A percentile compares a stretch with the other conserved stretches of the same genome.
Conservation (phyloP, 2,797 vertebrate genomes). For the Limosa lapponica region DNA sequence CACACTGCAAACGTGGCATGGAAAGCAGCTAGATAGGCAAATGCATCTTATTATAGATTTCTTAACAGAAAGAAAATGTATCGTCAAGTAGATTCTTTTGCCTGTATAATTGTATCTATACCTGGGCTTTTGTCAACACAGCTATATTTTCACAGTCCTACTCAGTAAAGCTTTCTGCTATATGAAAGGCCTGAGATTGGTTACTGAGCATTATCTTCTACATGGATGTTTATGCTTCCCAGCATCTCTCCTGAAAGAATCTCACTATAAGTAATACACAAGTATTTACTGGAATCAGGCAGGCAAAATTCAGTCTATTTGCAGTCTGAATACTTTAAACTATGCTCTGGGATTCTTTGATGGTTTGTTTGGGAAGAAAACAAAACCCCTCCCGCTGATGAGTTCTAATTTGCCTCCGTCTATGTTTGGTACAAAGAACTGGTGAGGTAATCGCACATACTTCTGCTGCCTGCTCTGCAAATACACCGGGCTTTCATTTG, state of each 20-base stretch:
- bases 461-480: slow-evolving; percentile 29
- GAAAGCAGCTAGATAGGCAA: neutral
- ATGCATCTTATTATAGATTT: neutral
- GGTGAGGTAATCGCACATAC: slow-evolving; percentile 41
- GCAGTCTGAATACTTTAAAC: slow-evolving; percentile 53
- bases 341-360: neutral
- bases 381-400: slow-evolving; percentile 9
- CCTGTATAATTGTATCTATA: neutral
- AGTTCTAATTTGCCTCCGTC: slow-evolving; percentile 44
- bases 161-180: neutral
- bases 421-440: slow-evolving; percentile 22
- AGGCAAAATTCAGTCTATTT: slow-evolving; percentile 6
- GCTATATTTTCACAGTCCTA: neutral
- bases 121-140: neutral
- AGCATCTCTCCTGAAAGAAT: neutral
- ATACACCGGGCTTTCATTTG: neutral
- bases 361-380: slow-evolving; percentile 17
- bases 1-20: neutral
- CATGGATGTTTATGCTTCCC: neutral
- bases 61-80: neutral
- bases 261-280: neutral
- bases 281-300: neutral
- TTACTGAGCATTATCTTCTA: neutral
- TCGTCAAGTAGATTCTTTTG: neutral
- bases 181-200: neutral